Evolutionary conservation across 1,140 invertebrate genomes (phyloP).

Genomic region (Drosophila kanapiae): DNA sequence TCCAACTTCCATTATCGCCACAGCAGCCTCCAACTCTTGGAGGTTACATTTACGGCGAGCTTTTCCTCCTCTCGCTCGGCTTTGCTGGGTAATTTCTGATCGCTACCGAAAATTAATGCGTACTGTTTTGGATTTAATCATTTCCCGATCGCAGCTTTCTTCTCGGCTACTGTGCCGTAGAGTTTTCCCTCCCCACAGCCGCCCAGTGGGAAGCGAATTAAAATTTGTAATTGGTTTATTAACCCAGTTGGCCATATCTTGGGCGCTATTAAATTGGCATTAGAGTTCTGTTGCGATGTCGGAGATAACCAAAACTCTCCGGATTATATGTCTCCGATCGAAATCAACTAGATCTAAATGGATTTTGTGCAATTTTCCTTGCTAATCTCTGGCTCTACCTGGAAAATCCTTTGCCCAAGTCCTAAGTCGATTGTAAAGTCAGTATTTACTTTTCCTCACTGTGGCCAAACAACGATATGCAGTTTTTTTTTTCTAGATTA

Average conservation of each 20-base stretch:
- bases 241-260: slow-evolving; percentile 55
- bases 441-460: slow-evolving; percentile 76
- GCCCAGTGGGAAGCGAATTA: slow-evolving; percentile 59
- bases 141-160: slow-evolving; percentile 42
- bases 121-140: slow-evolving; percentile 66
- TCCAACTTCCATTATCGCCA: slow-evolving; percentile 28
- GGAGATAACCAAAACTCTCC: neutral
- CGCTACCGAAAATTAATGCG: slow-evolving; percentile 83
- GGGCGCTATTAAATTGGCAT: slow-evolving; percentile 74
- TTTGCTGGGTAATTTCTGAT: slow-evolving; percentile 66
- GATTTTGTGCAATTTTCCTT: slow-evolving; percentile 64
- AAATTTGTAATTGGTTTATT: slow-evolving; percentile 72
- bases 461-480: slow-evolving; percentile 20
- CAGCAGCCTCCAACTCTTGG: slow-evolving; percentile 7
- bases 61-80: slow-evolving; percentile 40
- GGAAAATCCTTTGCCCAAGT: slow-evolving; percentile 17
- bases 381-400: slow-evolving; percentile 61
- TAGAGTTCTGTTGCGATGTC: slow-evolving; percentile 9
- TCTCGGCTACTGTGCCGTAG: slow-evolving; percentile 29
- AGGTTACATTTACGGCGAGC: slow-evolving; percentile 31
- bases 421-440: slow-evolving; percentile 78
- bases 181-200: slow-evolving; percentile 24
- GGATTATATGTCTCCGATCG: slow-evolving; percentile 15
- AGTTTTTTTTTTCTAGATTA: slow-evolving; percentile 65
- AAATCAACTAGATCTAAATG: slow-evolving; percentile 49